These are phyloP conservation scores for Gavialis gangeticus DNA, from an alignment of 2,113 vertebrate genomes.

Conservation along the genomic window DNA sequence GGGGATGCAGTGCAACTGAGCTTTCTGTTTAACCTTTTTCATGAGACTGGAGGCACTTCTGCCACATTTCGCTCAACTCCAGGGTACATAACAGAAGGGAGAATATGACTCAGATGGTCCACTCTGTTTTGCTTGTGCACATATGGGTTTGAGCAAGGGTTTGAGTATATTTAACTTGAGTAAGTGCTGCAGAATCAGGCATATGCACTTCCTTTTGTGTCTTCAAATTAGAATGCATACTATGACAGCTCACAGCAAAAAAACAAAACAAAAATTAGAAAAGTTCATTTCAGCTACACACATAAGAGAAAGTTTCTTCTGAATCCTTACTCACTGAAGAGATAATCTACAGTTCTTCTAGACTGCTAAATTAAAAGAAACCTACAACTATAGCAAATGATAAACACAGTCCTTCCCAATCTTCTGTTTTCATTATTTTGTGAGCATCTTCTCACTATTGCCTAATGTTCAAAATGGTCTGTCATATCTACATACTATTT, in stretches of 20 bases:
- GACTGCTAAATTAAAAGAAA: background rate
- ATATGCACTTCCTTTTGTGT: conserved; percentile 46
- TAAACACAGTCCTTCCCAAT: too few relatives aligned
- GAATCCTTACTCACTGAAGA: conserved; percentile 45
- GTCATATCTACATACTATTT: conserved; percentile 4
- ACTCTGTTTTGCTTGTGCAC: background rate
- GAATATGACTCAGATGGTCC: background rate
- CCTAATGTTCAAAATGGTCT: background rate
- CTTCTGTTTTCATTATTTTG: conserved; percentile 8
- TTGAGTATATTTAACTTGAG: background rate
- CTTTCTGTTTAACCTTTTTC: accelerated
- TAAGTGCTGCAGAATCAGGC: conserved; percentile 27
- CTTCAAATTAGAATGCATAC: conserved; percentile 11
- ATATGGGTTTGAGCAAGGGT: conserved; percentile 1
- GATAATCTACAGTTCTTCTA: background rate
- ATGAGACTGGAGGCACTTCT: background rate
- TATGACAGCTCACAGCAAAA: conserved; percentile 29
- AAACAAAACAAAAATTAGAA: conserved; percentile 37
- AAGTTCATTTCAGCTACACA: conserved; percentile 44
- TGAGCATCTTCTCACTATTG: conserved; percentile 26
- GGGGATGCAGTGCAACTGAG: background rate
- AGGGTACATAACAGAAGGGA: background rate
- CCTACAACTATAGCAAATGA: too few relatives aligned
- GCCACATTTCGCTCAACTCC: background rate
- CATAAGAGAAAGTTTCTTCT: conserved; percentile 38